A percentile compares a stretch with the other conserved stretches of the same genome.
Conservation (phyloP, 1,140 invertebrate genomes). For the Sycophaga agraensis region DNA sequence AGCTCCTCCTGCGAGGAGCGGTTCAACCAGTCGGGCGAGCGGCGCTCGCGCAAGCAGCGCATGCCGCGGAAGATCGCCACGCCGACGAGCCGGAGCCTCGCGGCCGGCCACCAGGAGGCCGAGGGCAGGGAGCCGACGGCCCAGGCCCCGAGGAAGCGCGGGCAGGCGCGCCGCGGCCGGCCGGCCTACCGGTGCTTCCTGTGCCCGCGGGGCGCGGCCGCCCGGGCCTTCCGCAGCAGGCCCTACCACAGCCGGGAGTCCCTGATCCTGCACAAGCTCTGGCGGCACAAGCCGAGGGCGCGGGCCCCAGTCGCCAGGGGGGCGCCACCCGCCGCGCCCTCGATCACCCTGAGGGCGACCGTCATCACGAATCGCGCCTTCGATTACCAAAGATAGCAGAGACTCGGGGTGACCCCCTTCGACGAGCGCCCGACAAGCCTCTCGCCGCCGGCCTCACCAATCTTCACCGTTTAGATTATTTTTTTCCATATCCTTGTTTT, state of each 20-base stretch:
- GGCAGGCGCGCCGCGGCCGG: constrained; percentile 33
- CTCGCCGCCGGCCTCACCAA: too few relatives aligned
- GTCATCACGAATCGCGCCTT: constrained; percentile 36
- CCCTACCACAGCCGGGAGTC: constrained; percentile 56
- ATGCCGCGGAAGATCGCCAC: constrained; percentile 49
- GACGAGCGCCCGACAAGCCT: too few relatives aligned
- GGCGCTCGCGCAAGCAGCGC: constrained; percentile 54
- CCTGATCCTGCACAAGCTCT: constrained; percentile 52
- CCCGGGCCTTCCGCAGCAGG: constrained; percentile 20
- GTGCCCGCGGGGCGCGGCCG: constrained; percentile 32
- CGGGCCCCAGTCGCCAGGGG: background rate
- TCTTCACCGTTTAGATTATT: too few relatives aligned
- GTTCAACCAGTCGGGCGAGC: background rate
- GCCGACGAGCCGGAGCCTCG: too few relatives aligned
- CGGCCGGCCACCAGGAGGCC: background rate
- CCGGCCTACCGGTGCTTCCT: constrained; percentile 34
- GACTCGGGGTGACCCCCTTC: background rate
- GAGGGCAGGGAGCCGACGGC: background rate
- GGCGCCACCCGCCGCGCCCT: background rate
- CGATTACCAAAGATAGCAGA: constrained; percentile 42
- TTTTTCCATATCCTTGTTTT: too few relatives aligned
- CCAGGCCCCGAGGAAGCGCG: background rate
- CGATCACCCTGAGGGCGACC: constrained; percentile 38
- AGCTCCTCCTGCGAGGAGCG: constrained; percentile 21
- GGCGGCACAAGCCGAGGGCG: constrained; percentile 45